Evolutionary conservation across 92 coral and sea anemone species (phyloP).

Genomic region (Desmophyllum pertusum): DNA sequence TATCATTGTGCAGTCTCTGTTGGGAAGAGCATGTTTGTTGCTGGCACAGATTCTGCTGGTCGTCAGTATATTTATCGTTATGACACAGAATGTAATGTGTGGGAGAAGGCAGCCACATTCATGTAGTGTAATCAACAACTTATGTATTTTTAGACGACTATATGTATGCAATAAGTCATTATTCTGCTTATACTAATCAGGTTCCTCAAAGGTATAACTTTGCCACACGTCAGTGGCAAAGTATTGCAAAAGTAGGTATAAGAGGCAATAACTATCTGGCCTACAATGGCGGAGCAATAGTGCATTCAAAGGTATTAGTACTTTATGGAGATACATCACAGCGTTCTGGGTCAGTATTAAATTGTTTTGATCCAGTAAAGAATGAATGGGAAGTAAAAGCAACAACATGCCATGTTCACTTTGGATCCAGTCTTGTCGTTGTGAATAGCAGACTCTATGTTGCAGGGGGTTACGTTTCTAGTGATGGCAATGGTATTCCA

Average conservation of each 20-base stretch:
- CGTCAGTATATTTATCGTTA: background rate
- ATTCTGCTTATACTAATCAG: background rate
- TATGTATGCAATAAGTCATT: background rate
- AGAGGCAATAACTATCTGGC: too few species aligned
- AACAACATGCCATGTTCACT: background rate
- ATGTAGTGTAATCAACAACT: background rate
- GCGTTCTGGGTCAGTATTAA: background rate
- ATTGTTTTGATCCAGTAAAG: constrained; percentile 10
- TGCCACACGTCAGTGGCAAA: constrained; percentile 5
- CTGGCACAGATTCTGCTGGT: background rate
- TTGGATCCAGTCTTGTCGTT: background rate
- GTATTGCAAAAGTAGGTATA: background rate
- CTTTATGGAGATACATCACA: background rate
- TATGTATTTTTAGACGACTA: background rate
- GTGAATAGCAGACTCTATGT: background rate
- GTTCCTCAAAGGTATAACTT: background rate
- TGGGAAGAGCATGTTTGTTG: background rate
- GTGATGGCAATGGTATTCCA: background rate
- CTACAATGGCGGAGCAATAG: background rate
- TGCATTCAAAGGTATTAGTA: background rate
- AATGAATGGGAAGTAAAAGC: background rate
- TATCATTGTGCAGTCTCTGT: background rate
- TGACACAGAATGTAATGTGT: background rate
- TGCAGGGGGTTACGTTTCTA: background rate
- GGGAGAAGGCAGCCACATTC: background rate